phyloP scores from a whole-genome alignment of 2,113 vertebrate species.

The Malurus melanocephalus region DNA sequence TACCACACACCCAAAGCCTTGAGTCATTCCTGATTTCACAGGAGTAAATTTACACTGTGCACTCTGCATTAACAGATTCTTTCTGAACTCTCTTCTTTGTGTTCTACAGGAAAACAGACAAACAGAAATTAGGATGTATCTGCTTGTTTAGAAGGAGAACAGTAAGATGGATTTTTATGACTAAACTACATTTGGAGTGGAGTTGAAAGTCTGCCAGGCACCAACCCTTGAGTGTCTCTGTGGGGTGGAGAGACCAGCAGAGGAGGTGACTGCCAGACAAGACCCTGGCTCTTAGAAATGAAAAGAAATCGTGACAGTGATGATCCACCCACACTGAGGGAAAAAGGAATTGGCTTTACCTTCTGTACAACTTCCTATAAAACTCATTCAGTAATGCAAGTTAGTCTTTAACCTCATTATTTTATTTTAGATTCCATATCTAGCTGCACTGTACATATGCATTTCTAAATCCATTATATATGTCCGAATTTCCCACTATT shows the following conservation, averaged over 20 bases:
- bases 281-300: not conserved
- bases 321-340: not conserved
- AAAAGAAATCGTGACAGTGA: not conserved
- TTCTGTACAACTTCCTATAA: not conserved
- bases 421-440: not conserved
- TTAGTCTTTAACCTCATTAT: not conserved
- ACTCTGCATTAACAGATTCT: not conserved
- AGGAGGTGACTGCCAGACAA: not conserved
- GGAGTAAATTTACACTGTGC: not conserved
- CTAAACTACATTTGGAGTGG: not conserved
- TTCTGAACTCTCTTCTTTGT: not conserved
- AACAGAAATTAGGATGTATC: not conserved
- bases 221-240: not conserved
- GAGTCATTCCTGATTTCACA: not conserved
- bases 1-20: not conserved
- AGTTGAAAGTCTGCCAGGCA: not conserved
- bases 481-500: not conserved
- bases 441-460: not conserved
- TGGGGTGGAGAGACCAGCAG: not conserved
- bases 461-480: not conserved
- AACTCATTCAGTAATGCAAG: not conserved
- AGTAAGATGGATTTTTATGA: not conserved
- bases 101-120: not conserved
- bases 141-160: not conserved
- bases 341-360: not conserved